phyloP scores from a whole-genome alignment of 2,888 invertebrate genomes.

The Ypsolopha sequella region DNA sequence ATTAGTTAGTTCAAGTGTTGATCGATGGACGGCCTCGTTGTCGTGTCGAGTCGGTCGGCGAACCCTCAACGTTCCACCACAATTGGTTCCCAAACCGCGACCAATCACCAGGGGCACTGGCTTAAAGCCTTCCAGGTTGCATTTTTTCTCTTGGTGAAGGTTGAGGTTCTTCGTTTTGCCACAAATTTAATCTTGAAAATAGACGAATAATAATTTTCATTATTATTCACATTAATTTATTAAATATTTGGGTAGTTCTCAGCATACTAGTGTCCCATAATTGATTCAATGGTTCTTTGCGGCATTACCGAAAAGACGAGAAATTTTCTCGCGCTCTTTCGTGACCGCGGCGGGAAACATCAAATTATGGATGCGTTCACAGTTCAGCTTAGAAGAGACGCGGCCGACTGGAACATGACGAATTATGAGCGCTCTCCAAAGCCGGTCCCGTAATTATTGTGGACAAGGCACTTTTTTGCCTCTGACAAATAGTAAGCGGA shows the following conservation, averaged over 20 bases:
- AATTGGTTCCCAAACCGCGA: slow-evolving; percentile 14
- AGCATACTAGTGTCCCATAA: too few species aligned
- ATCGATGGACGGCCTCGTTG: slow-evolving; percentile 6
- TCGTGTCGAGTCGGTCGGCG: slow-evolving; percentile 19
- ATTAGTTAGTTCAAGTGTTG: slow-evolving; percentile 21
- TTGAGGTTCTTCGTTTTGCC: too few species aligned
- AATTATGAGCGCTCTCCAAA: slow-evolving; percentile 62
- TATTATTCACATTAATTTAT: too few species aligned
- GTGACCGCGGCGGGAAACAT: slow-evolving; percentile 57
- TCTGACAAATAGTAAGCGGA: slow-evolving; percentile 66
- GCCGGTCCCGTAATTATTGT: slow-evolving; percentile 69
- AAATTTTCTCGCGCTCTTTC: slow-evolving; percentile 40
- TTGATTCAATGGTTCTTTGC: neutral
- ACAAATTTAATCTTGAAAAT: too few species aligned
- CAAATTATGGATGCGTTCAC: slow-evolving; percentile 58
- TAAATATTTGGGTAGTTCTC: too few species aligned
- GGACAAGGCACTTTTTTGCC: slow-evolving; percentile 67
- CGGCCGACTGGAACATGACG: slow-evolving; percentile 69
- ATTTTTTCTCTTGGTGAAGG: too few species aligned
- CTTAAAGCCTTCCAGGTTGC: too few species aligned
- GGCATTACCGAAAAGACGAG: neutral
- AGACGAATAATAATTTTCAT: too few species aligned
- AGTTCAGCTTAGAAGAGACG: slow-evolving; percentile 38
- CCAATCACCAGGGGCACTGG: neutral
- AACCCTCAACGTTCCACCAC: slow-evolving; percentile 27